These are phyloP conservation scores for Callaeas wilsoni DNA, from an alignment of 2,113 vertebrate genomes.

Conservation along the genomic window DNA sequence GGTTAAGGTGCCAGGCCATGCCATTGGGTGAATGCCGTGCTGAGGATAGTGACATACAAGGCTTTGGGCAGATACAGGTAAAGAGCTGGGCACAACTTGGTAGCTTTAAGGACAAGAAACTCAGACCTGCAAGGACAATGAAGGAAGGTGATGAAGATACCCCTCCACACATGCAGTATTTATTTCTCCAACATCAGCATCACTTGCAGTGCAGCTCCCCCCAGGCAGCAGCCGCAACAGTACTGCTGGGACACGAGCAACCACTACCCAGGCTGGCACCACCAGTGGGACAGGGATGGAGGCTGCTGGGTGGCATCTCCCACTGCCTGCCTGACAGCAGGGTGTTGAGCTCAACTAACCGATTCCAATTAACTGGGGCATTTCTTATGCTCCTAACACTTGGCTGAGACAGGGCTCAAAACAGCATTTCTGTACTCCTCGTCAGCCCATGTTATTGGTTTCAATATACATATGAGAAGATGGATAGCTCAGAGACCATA, in stretches of 20 bases:
- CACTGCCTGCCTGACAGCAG: background rate
- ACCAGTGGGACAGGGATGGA: background rate
- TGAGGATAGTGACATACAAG: fast-evolving
- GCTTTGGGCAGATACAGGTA: background rate
- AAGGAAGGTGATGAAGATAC: background rate
- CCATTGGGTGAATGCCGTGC: fast-evolving
- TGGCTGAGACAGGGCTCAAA: background rate
- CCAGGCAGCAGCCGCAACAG: background rate
- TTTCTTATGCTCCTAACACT: background rate
- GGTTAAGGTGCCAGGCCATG: background rate
- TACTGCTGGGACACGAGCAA: background rate
- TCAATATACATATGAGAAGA: background rate
- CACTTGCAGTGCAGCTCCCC: background rate
- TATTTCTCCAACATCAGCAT: background rate
- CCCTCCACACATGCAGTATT: fast-evolving
- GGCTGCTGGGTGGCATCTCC: background rate
- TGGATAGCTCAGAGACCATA: background rate
- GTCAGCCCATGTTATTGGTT: fast-evolving
- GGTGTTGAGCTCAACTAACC: background rate
- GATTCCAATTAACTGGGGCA: background rate
- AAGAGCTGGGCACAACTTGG: background rate
- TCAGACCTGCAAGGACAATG: background rate
- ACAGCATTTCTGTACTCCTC: background rate
- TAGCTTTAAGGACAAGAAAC: background rate
- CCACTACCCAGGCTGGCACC: background rate